Conservation (phyloP, 2,888 invertebrate genomes). For the Trichopria drosophilae region DNA sequence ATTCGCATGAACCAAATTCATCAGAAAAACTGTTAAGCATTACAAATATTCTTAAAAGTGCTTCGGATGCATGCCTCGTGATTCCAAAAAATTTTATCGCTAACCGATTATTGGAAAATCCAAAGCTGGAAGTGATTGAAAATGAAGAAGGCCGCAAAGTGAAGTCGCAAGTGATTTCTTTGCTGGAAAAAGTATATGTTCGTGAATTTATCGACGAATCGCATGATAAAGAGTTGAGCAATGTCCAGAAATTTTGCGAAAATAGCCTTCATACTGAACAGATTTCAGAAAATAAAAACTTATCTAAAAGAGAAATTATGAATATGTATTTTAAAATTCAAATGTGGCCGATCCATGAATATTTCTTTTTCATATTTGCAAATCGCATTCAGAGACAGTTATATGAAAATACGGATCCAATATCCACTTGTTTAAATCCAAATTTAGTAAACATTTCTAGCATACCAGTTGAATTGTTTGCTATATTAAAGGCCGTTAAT, state of each 20-base stretch:
- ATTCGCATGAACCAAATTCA: conserved; percentile 43
- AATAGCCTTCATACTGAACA: conserved; percentile 28
- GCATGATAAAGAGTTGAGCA: conserved; percentile 21
- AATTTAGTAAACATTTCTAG: conserved; percentile 44
- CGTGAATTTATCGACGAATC: conserved; percentile 32
- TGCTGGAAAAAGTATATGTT: conserved; percentile 42
- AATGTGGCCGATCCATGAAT: conserved; percentile 65
- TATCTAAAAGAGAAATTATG: conserved; percentile 30
- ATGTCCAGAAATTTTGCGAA: conserved; percentile 34
- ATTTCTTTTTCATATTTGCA: conserved; percentile 58
- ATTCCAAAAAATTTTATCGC: conserved; percentile 31
- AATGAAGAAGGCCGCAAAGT: conserved; percentile 31
- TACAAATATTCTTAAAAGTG: conserved; percentile 32
- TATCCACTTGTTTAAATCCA: conserved; percentile 3
- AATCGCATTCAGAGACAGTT: conserved; percentile 39
- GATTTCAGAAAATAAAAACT: conserved; percentile 6
- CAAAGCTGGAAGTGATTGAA: conserved; percentile 40
- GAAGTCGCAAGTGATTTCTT: conserved; percentile 34
- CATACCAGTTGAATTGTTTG: conserved; percentile 45
- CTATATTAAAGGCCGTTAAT: conserved; percentile 39
- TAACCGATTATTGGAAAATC: conserved; percentile 29
- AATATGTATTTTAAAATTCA: conserved; percentile 53
- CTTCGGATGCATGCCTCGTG: conserved; percentile 35
- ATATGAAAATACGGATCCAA: conserved; percentile 25
- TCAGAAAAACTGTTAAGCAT: conserved; percentile 36